Evolutionary conservation across 1,140 invertebrate genomes (phyloP).

Genomic region (Drosophila ficusphila): DNA sequence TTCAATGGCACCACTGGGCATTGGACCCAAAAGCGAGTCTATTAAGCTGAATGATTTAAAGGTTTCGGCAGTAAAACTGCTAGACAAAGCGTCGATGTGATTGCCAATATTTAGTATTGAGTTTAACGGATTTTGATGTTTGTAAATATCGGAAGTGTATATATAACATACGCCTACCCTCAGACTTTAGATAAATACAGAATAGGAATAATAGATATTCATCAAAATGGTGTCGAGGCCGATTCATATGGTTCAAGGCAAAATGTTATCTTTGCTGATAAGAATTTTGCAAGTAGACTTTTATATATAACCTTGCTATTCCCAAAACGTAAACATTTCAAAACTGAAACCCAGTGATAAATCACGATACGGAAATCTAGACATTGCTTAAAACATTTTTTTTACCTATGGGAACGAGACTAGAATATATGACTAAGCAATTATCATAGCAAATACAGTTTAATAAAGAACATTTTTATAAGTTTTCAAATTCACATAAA

Average conservation of each 20-base stretch:
- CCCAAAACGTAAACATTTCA: background rate
- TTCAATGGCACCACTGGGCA: conserved; percentile 30
- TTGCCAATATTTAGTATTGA: background rate
- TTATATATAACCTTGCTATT: background rate
- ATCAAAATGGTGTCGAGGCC: background rate
- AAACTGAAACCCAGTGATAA: background rate
- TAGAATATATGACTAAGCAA: conserved; percentile 19
- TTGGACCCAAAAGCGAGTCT: conserved; percentile 16
- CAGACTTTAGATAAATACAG: background rate
- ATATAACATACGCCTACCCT: no score
- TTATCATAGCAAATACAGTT: conserved; percentile 3
- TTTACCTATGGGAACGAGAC: conserved; percentile 14
- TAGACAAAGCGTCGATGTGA: conserved; percentile 3
- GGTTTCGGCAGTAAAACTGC: conserved; percentile 25
- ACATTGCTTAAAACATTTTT: background rate
- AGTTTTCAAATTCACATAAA: background rate
- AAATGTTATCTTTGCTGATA: conserved; percentile 18
- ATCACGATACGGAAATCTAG: conserved; percentile 15
- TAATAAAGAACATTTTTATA: background rate
- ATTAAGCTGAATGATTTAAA: conserved; percentile 43
- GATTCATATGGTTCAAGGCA: conserved; percentile 17
- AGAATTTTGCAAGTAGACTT: conserved; percentile 20
- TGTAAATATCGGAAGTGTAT: background rate
- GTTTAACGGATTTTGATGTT: background rate
- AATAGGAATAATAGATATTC: background rate